Base-by-base conservation (phyloP, 2,888 invertebrate genomes). In the Lasioglossum marginatum region DNA sequence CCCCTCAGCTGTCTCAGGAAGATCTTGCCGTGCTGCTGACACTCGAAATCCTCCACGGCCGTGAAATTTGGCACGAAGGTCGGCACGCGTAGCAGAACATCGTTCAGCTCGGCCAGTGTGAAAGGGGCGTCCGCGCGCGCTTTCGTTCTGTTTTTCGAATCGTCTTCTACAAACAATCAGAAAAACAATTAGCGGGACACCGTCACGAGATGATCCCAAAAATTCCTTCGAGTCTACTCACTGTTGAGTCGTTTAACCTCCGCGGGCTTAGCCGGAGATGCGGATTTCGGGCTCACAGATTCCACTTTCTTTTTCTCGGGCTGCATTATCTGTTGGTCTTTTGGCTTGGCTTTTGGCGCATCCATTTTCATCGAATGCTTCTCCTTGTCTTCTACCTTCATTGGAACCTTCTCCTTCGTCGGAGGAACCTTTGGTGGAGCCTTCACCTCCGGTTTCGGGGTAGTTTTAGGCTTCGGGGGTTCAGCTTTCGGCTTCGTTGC, bases 21-120 rank as follows among this genome's bases (percentile, higher is more conserved):
- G 92, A 97, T 96, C 94, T 96, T 96, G 82, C 97, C 96, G 89
- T 97, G 97, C 93, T 97, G 96, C 89, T 97, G 96, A 95, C 97
- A 97, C 94, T 96, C 96, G 75, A 96, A 95, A 93, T 97, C 96
- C 92, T 96, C 96, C 87, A 97, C 96, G 88, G 96, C 96, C 82
- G 97, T 96, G 93, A 97, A 97, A 95, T 97, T 97, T 85, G 97
- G 96, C 88, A 97, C 96, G 94, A 97, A 97, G 75, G 97, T 97
- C 83, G 97, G 97, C 88, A 97, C 92, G 87, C 88, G 92, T 75
- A 94, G 92, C 88, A 95, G 95, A 93, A 96, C 96, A 91, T 97
- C 96, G 93, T 97, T 96, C 89, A 97, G 95, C 91, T 96, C 96
- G 93, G 96, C 96, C 93, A 97, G 96, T 95, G 96, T 96, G 93